Evolutionary conservation across 2,888 invertebrate genomes (phyloP), one percentile per base, ranked within the genome.

Genomic region (Rhorus exstirpatorius): DNA sequence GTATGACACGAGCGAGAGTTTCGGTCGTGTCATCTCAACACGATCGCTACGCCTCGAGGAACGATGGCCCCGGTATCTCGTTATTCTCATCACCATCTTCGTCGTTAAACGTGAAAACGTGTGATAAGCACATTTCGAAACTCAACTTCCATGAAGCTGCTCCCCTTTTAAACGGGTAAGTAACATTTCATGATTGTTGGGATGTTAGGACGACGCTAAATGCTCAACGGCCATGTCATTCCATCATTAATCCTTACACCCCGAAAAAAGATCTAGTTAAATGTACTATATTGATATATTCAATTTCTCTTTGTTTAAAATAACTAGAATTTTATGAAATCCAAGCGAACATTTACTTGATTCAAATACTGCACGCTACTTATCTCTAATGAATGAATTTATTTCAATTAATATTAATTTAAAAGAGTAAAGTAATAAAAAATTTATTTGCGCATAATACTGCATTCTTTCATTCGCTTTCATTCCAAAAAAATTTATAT

Each of bases 71-170:
- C 35, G n/a, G n/a, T 49, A 74, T 63, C 51, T 24, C 21, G 8
- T 38, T 24, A 49, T 38, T 46, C n/a, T 8, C 83, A 60, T 75
- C 70, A 49, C 53, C 68, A 38, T 46, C 44, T 83, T 86, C 83
- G 75, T 85, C 89, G 85, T 90, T 88, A n/a, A 88, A 86, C 84
- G 55, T 72, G 55, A 86, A 85, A 87, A n/a, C n/a, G 89, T 87
- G 86, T 85, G 89, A 87, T 85, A 86, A 86, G 79, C 70, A 38
- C 79, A 26, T 76, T 61, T 85, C 81, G 81, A 77, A 76, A 81
- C 38, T 75, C 80, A 51, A 63, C 60, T 82, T 70, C 35, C 38
- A 61, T 31, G n/a, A 38, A 74, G 72, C 61, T 31, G 63, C 49
- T 80, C 74, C 83, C 84, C 85, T 82, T 83, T 84, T 86, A 83